Evolutionary conservation across 2,888 invertebrate species (phyloP).

Genomic region (Hyppa rectilinea): DNA sequence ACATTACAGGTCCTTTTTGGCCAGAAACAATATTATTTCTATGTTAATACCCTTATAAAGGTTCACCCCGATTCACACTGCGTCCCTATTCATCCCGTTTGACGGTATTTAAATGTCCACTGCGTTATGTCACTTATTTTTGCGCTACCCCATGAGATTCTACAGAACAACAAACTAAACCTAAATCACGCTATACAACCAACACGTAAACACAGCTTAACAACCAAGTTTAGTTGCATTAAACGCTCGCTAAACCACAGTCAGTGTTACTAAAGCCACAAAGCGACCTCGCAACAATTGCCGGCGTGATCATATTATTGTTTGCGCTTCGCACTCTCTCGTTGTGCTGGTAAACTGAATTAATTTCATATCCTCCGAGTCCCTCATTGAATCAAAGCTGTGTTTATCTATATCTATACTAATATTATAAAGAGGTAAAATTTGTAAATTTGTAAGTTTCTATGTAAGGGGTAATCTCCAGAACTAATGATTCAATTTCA

Average conservation of each 20-base stretch:
- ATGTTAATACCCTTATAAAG: too few species aligned
- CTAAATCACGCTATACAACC: not conserved
- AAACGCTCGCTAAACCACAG: conserved; percentile 41
- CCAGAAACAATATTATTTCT: too few species aligned
- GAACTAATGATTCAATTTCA: too few species aligned
- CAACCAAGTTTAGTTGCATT: conserved; percentile 28
- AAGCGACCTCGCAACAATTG: conserved; percentile 25
- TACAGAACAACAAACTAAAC: not conserved
- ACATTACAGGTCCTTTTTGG: too few species aligned
- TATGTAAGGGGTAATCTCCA: too few species aligned
- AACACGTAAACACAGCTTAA: conserved; percentile 7
- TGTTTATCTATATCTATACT: too few species aligned
- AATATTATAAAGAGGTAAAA: too few species aligned
- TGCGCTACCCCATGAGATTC: not conserved
- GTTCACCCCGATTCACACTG: too few species aligned
- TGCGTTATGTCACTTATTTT: not conserved
- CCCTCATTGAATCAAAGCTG: conserved; percentile 16
- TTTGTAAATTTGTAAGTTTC: too few species aligned
- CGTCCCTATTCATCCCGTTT: too few species aligned
- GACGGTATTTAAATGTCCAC: not conserved
- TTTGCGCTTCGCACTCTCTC: conserved; percentile 46
- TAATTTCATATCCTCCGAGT: conserved; percentile 28
- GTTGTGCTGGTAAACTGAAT: conserved; percentile 39
- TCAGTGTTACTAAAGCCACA: conserved; percentile 41
- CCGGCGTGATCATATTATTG: conserved; percentile 43